Percentiles rank a stretch among this genome's conserved stretches.
Evolutionary conservation across 2,113 vertebrate genomes (phyloP).

Genomic region (Paralichthys olivaceus): DNA sequence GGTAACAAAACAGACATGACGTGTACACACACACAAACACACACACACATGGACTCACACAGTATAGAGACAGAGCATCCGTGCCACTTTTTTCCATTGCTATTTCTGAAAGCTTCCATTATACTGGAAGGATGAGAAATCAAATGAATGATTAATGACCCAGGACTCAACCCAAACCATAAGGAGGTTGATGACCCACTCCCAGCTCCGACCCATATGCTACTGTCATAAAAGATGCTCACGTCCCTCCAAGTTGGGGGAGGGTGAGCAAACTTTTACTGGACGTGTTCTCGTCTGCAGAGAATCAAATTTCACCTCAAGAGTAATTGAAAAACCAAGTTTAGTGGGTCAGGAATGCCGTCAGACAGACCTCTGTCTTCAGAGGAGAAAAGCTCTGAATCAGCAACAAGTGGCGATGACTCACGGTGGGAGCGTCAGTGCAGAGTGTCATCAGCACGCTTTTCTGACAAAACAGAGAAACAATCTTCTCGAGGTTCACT

Average conservation of each 20-base stretch:
- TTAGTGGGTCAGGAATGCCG: conserved; percentile 7
- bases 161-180: conserved; percentile 36
- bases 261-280: conserved; percentile 13
- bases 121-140: conserved; percentile 16
- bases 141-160: conserved; percentile 24
- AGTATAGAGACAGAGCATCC: background rate
- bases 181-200: background rate
- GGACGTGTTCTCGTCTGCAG: conserved; percentile 18
- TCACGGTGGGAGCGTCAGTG: background rate
- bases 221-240: conserved; percentile 33
- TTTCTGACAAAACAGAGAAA: background rate
- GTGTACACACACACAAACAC: background rate
- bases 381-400: conserved; percentile 23
- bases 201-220: conserved; percentile 22
- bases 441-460: background rate
- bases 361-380: background rate
- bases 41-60: background rate
- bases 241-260: conserved; percentile 10
- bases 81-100: background rate
- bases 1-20: conserved; percentile 51
- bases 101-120: conserved; percentile 27
- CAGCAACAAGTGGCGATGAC: conserved; percentile 4
- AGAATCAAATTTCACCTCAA: background rate
- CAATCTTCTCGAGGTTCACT: background rate
- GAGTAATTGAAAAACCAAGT: conserved; percentile 41